Percentiles rank a stretch among this genome's conserved stretches.
Evolutionary conservation across 1,140 invertebrate genomes (phyloP).

Genomic region (Saccostrea glomerata): DNA sequence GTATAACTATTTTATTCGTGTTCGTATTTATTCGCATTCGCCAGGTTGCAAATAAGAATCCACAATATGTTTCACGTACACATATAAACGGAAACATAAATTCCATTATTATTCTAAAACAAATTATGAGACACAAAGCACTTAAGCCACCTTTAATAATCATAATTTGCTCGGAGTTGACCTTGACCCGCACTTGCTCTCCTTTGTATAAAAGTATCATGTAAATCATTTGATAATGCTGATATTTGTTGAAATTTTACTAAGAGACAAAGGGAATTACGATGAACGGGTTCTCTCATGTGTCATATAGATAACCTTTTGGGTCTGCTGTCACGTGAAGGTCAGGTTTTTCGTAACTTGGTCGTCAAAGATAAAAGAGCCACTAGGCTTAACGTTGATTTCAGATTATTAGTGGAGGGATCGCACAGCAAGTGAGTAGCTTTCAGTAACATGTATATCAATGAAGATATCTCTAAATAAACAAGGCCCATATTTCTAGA

Average conservation of each 20-base stretch:
- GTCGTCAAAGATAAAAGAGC: constrained; percentile 8
- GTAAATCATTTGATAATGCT: neutral
- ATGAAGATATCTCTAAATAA: neutral
- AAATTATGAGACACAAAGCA: neutral
- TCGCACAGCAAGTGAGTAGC: neutral
- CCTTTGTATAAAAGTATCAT: too few species aligned
- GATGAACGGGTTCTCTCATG: neutral
- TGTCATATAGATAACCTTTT: constrained; percentile 7
- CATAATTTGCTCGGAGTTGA: neutral
- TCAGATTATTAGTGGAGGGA: neutral
- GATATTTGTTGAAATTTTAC: neutral
- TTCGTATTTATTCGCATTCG: too few species aligned
- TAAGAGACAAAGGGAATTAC: neutral
- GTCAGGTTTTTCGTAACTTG: constrained; percentile 22
- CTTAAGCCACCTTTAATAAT: neutral
- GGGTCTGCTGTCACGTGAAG: neutral
- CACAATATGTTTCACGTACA: too few species aligned
- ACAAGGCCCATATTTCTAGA: too few species aligned
- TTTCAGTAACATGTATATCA: neutral
- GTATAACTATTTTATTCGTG: too few species aligned
- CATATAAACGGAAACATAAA: too few species aligned
- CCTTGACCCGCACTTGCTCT: too few species aligned
- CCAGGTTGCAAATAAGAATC: too few species aligned
- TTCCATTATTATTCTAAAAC: too few species aligned
- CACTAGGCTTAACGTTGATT: neutral